Evolutionary conservation across 1,140 invertebrate species (phyloP).

Genomic region (Battus philenor): DNA sequence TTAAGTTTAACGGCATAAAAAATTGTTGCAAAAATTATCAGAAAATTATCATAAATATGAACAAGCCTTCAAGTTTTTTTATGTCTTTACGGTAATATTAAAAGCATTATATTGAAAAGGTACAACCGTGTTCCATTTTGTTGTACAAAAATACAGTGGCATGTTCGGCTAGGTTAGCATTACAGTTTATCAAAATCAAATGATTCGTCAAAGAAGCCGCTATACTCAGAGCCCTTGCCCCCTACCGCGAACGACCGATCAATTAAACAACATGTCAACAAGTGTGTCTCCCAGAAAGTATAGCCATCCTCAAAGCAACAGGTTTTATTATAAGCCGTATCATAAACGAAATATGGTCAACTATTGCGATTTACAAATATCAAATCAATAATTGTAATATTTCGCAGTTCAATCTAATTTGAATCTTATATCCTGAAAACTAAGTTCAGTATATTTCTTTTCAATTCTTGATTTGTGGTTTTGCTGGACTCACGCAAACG

Average conservation of each 20-base stretch:
- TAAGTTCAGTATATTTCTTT: conserved; percentile 4
- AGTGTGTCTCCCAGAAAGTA: conserved; percentile 67
- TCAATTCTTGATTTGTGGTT: conserved; percentile 5
- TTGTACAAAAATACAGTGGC: conserved; percentile 53
- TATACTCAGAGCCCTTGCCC: conserved; percentile 55
- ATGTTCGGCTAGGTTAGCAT: conserved; percentile 67
- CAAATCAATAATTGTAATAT: conserved; percentile 29
- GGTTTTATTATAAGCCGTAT: conserved; percentile 55
- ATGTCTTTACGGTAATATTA: too few species aligned
- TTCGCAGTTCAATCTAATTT: conserved; percentile 18
- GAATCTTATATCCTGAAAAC: conserved; percentile 18
- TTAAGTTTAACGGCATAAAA: background rate
- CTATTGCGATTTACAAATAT: conserved; percentile 30
- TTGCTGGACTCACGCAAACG: conserved; percentile 40
- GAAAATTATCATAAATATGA: too few species aligned
- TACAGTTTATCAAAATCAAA: conserved; percentile 72
- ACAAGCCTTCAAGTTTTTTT: too few species aligned
- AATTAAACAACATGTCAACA: conserved; percentile 76
- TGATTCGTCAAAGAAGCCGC: conserved; percentile 70
- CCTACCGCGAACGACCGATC: conserved; percentile 69
- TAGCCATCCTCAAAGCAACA: conserved; percentile 30
- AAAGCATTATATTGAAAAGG: too few species aligned
- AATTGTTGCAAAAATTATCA: too few species aligned
- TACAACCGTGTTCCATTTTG: too few species aligned
- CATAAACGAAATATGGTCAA: conserved; percentile 45